These are phyloP conservation scores for Pandemis corylana DNA, from an alignment of 2,888 invertebrate species.

Conservation along the genomic window DNA sequence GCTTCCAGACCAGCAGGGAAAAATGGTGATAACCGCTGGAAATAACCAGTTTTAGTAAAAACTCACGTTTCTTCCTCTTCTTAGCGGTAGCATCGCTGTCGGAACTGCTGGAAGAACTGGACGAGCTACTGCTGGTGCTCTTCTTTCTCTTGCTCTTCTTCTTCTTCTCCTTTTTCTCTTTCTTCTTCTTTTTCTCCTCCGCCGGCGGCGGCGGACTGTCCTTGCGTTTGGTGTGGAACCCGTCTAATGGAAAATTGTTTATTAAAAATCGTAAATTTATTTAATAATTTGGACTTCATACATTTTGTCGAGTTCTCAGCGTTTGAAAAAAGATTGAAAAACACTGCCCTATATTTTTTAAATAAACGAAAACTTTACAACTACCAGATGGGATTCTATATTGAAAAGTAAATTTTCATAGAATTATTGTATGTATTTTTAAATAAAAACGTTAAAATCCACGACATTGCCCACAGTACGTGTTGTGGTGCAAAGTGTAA, in stretches of 20 bases:
- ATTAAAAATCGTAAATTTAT: not conserved
- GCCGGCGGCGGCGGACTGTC: conserved; percentile 55
- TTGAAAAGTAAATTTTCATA: no score
- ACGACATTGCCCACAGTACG: no score
- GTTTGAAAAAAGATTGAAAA: no score
- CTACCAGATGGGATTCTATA: no score
- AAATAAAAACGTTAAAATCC: no score
- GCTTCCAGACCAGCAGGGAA: no score
- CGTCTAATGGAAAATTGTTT: conserved; percentile 53
- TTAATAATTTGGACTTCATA: no score
- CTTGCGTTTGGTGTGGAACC: conserved; percentile 74
- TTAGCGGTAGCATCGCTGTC: conserved; percentile 81
- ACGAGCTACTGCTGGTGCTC: conserved; percentile 63
- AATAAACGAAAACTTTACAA: no score
- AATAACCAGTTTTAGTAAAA: not conserved
- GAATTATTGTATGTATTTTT: no score
- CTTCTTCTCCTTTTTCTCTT: conserved; percentile 80
- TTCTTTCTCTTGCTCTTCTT: conserved; percentile 69
- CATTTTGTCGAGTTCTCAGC: no score
- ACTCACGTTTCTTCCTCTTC: conserved; percentile 77
- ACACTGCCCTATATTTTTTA: no score
- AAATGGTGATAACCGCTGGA: not conserved
- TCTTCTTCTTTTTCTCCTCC: conserved; percentile 77
- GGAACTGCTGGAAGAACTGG: conserved; percentile 60
- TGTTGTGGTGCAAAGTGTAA: no score